phyloP scores from a whole-genome alignment of 2,113 vertebrate genomes.

The Romanogobio albipinnatus region DNA sequence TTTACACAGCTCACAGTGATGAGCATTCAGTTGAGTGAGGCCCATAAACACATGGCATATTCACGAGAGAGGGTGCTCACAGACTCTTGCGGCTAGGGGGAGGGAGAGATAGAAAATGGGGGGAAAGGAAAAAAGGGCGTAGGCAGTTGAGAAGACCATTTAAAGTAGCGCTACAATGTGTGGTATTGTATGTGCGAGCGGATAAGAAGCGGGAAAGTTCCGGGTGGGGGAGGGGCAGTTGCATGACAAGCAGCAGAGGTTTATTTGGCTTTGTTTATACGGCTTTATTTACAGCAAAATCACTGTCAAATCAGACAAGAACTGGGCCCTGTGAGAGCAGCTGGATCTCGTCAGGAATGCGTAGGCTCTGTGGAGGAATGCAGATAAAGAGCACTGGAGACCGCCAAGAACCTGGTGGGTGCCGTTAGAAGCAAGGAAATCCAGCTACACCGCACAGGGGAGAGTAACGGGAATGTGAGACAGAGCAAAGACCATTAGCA shows the following conservation, averaged over 20 bases:
- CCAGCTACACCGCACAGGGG: background rate
- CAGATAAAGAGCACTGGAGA: constrained; percentile 47
- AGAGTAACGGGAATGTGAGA: constrained; percentile 14
- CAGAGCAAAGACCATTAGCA: constrained; percentile 23
- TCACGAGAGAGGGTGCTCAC: constrained; percentile 25
- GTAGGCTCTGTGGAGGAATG: constrained; percentile 52
- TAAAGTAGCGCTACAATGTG: constrained; percentile 43
- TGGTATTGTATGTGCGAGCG: constrained; percentile 43
- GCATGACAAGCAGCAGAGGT: constrained; percentile 11
- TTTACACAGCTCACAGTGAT: constrained; percentile 27
- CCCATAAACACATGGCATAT: constrained; percentile 33
- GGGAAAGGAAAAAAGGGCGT: background rate
- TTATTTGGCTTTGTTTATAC: constrained; percentile 34
- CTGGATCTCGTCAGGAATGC: constrained; percentile 53
- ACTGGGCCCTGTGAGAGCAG: constrained; percentile 34
- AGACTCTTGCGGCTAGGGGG: background rate
- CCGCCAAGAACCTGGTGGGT: constrained; percentile 32
- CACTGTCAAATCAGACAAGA: constrained; percentile 36
- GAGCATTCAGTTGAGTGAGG: constrained; percentile 36
- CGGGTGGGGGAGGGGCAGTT: background rate
- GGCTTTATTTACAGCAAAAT: constrained; percentile 55
- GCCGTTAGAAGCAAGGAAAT: constrained; percentile 18
- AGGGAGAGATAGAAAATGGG: background rate
- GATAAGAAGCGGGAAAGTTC: constrained; percentile 11
- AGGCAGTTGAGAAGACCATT: constrained; percentile 14